Evolutionary conservation across 2,113 vertebrate genomes (phyloP).

Genomic region (Gopherus evgoodei): DNA sequence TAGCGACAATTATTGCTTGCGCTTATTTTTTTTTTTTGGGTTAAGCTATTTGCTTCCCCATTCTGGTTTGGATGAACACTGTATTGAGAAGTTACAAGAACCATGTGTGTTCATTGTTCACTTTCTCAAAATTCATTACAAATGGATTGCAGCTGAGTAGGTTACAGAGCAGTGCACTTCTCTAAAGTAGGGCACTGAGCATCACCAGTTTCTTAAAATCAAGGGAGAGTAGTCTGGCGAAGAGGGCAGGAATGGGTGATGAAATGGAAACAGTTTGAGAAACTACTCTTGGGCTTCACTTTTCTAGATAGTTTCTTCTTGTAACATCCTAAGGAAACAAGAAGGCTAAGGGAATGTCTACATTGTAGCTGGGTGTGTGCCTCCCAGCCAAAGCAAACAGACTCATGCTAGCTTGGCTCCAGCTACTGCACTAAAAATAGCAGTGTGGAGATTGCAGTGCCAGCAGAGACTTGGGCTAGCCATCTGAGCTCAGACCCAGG

Average conservation of each 20-base stretch:
- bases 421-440: neutral
- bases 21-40: fast-evolving
- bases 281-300: neutral
- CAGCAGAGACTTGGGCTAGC: neutral
- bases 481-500: neutral
- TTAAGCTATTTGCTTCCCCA: neutral
- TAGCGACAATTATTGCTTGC: neutral
- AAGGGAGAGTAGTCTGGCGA: neutral
- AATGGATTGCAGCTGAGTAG: neutral
- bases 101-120: neutral
- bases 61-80: neutral
- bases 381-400: neutral
- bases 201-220: neutral
- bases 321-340: neutral
- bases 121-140: neutral
- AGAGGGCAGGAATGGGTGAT: neutral
- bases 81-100: constrained; percentile 3
- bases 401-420: neutral
- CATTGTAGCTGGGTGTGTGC: neutral
- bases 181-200: constrained; percentile 56
- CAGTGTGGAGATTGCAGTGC: neutral
- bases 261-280: neutral
- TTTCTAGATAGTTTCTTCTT: neutral
- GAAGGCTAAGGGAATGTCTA: neutral
- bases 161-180: neutral